A percentile compares a stretch with the other conserved stretches of the same genome.
Conservation (phyloP, 2,888 invertebrate species). For the Teleiodes luculella region DNA sequence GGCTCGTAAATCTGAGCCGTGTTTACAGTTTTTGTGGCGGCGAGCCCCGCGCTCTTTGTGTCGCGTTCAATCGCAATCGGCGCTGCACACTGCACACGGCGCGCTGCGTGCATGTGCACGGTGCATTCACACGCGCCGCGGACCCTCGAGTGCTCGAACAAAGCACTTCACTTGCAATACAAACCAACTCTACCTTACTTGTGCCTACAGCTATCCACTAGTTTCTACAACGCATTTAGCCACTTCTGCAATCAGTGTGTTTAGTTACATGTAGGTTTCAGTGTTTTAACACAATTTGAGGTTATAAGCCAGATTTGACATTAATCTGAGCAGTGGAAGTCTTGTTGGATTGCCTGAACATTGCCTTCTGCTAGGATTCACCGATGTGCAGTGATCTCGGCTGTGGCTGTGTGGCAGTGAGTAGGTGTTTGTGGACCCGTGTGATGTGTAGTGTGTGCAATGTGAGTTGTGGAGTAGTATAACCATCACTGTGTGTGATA, state of each 20-base stretch:
- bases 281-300: conserved; percentile 66
- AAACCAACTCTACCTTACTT: neutral
- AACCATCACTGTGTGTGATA: neutral
- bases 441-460: conserved; percentile 8
- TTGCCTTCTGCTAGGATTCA: neutral
- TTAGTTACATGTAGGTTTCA: conserved; percentile 67
- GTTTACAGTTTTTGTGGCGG: conserved; percentile 72
- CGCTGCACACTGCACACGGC: conserved; percentile 35
- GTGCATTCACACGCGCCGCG: conserved; percentile 54
- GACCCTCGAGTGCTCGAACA: conserved; percentile 77
- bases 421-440: neutral
- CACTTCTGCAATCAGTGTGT: conserved; percentile 27
- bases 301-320: conserved; percentile 54
- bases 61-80: conserved; percentile 43
- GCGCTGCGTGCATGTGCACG: conserved; percentile 48
- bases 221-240: neutral
- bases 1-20: conserved; percentile 65
- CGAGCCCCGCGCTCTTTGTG: conserved; percentile 64
- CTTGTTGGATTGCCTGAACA: neutral
- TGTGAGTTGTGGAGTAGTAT: neutral
- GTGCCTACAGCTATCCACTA: neutral
- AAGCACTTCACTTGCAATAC: conserved; percentile 67
- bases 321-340: conserved; percentile 37
- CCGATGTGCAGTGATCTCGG: neutral
- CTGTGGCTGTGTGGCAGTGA: neutral